Percentiles rank a stretch among this genome's conserved stretches.
Evolutionary conservation across 2,888 invertebrate genomes (phyloP).

Genomic region (Sepioteuthis lessoniana): DNA sequence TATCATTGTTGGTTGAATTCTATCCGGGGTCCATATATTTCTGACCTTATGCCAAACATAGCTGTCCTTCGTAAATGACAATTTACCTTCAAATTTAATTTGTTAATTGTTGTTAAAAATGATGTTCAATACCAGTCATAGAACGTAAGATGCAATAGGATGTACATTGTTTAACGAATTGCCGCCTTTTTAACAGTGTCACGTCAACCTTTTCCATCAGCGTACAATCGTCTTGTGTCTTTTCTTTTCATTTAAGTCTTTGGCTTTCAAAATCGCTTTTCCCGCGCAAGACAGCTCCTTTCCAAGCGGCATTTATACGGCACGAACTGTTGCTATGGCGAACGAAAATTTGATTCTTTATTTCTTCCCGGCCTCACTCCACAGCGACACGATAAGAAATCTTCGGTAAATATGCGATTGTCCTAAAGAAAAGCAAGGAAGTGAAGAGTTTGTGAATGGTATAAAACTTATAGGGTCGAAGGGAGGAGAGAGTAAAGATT

Average conservation of each 20-base stretch:
- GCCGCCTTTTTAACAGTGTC: background rate
- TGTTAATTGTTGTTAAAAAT: background rate
- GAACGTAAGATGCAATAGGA: background rate
- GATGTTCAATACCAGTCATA: background rate
- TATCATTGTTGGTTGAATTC: no score
- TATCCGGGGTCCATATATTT: no score
- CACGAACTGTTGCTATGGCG: background rate
- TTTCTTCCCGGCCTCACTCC: background rate
- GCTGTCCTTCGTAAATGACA: no score
- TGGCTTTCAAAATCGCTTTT: background rate
- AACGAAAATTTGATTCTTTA: background rate
- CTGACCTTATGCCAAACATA: no score
- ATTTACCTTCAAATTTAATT: no score
- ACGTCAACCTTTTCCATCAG: background rate
- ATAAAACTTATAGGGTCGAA: no score
- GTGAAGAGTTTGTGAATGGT: background rate
- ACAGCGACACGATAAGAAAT: background rate
- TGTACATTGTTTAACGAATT: background rate
- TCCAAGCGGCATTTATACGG: background rate
- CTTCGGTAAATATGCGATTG: constrained; percentile 7
- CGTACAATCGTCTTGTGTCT: background rate
- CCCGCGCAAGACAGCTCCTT: background rate
- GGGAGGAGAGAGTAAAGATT: background rate
- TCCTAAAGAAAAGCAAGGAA: no score
- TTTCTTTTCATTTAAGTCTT: background rate